Evolutionary conservation across 2,113 vertebrate species (phyloP).

Genomic region (Oreochromis niloticus): DNA sequence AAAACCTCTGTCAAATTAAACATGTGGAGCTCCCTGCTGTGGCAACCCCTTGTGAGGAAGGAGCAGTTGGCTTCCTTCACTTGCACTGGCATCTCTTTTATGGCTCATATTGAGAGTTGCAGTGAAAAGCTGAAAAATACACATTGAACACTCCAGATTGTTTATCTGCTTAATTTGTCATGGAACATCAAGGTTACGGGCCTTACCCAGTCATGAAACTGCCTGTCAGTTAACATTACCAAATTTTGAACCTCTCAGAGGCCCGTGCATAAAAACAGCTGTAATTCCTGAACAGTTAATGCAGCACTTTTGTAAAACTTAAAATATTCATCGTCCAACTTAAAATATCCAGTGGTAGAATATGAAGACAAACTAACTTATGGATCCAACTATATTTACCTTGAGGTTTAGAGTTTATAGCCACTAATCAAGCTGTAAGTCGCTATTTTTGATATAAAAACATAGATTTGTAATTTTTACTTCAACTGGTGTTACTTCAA

Average conservation of each 20-base stretch:
- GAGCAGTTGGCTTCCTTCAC: not conserved
- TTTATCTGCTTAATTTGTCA: not conserved
- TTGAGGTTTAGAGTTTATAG: not conserved
- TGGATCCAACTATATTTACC: not conserved
- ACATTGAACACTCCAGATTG: not conserved
- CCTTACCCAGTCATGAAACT: not conserved
- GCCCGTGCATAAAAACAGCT: not conserved
- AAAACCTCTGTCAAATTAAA: not conserved
- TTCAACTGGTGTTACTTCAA: not conserved
- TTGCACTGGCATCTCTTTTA: not conserved
- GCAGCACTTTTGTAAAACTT: not conserved
- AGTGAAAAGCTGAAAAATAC: not conserved
- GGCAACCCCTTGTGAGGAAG: not conserved
- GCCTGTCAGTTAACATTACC: not conserved
- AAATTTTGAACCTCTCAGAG: not conserved
- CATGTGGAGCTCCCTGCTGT: not conserved
- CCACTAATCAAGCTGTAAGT: not conserved
- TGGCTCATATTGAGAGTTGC: not conserved
- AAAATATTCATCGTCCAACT: not conserved
- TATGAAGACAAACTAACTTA: not conserved
- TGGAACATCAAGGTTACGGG: not conserved
- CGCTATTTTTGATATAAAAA: not conserved
- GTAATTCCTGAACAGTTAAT: not conserved
- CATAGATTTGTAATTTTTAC: not conserved
- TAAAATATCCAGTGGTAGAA: not conserved